These are phyloP conservation scores for Pteropus alecto DNA, from an alignment of 2,113 vertebrate genomes.

Conservation along the genomic window DNA sequence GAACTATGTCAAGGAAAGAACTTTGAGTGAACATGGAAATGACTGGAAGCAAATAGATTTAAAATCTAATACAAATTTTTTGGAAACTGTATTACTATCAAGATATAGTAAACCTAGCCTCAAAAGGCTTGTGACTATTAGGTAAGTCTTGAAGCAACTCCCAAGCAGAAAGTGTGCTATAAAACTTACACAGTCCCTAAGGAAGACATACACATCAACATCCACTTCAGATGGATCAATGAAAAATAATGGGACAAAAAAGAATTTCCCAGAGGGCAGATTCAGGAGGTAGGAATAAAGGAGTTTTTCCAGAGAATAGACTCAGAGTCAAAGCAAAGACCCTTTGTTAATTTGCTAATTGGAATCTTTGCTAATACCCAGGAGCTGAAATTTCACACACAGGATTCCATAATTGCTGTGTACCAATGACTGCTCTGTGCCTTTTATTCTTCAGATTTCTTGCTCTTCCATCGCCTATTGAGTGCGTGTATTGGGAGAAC, in stretches of 20 bases:
- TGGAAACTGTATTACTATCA: neutral
- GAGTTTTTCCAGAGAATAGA: neutral
- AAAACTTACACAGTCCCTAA: neutral
- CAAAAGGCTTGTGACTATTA: neutral
- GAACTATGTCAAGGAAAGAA: neutral
- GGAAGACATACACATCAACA: neutral
- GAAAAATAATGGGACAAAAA: neutral
- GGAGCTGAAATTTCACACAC: neutral
- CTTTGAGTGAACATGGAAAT: neutral
- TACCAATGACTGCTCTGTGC: neutral
- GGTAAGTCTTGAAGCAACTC: neutral
- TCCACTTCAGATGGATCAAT: neutral
- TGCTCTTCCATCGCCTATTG: neutral
- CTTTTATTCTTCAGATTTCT: neutral
- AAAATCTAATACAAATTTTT: neutral
- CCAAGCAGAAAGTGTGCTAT: neutral
- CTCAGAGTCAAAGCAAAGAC: neutral
- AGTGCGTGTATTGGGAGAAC: neutral
- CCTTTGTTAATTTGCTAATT: neutral
- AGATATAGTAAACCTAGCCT: neutral
- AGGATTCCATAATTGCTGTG: neutral
- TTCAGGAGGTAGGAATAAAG: neutral
- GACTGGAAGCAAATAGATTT: neutral
- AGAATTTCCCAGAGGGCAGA: neutral
- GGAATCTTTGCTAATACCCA: neutral